Conservation (phyloP, 2,888 invertebrate genomes). For the Aspidiotus destructor region DNA sequence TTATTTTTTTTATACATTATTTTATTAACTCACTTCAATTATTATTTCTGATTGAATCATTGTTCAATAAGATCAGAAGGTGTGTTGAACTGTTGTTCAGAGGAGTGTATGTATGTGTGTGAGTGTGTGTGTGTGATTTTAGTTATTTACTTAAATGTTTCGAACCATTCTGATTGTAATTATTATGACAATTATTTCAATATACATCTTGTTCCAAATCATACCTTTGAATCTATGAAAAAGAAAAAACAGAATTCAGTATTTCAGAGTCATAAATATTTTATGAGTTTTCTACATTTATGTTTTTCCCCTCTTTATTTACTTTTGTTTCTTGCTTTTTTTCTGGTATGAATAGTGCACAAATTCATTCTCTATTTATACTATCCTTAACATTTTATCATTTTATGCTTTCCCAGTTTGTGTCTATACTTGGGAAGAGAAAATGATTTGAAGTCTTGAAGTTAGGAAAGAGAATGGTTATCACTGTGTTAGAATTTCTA, state of each 20-base stretch:
- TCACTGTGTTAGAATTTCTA: too few relatives aligned
- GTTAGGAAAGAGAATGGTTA: too few relatives aligned
- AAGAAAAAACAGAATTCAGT: not conserved
- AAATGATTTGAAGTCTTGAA: too few relatives aligned
- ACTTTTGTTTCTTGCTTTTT: not conserved
- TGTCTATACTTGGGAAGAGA: too few relatives aligned
- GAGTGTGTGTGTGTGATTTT: constrained; percentile 15
- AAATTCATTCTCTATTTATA: too few relatives aligned
- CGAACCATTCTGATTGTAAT: not conserved
- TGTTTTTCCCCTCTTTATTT: not conserved
- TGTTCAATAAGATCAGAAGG: constrained; percentile 17
- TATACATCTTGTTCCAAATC: constrained; percentile 11
- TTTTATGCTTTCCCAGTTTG: too few relatives aligned
- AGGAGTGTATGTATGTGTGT: constrained; percentile 31
- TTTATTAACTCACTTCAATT: constrained; percentile 25
- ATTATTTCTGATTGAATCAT: constrained; percentile 24
- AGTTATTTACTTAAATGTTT: not conserved
- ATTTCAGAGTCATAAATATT: constrained; percentile 5
- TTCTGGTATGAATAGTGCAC: not conserved
- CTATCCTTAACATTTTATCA: too few relatives aligned
- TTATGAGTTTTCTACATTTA: not conserved
- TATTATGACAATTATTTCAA: constrained; percentile 19
- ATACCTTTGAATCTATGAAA: constrained; percentile 5
- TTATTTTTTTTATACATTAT: constrained; percentile 17
- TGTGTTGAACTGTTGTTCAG: too few relatives aligned